phyloP scores from a whole-genome alignment of 2,113 vertebrate species.

The Pangasianodon gigas region DNA sequence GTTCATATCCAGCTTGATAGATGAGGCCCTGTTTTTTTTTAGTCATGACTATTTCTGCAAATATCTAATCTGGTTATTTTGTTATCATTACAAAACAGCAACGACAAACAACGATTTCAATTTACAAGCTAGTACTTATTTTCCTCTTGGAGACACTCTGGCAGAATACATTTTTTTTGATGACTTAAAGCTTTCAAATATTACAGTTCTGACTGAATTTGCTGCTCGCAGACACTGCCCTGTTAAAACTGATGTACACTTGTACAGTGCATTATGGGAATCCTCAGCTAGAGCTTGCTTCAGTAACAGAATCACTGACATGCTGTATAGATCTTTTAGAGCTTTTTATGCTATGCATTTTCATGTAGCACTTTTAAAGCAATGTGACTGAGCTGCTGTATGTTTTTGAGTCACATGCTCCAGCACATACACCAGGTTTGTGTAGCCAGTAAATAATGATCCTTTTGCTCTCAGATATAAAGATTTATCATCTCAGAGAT shows the following conservation, averaged over 20 bases:
- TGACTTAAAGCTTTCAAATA: neutral
- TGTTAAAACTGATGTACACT: neutral
- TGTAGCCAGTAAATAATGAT: neutral
- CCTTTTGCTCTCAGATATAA: constrained; percentile 3
- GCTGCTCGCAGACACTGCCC: neutral
- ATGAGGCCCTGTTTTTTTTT: too few species aligned
- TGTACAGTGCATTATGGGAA: neutral
- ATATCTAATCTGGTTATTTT: too few species aligned
- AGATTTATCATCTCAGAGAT: neutral
- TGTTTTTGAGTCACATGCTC: neutral
- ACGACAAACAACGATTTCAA: neutral
- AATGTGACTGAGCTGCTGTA: neutral
- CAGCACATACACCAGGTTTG: neutral
- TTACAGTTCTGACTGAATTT: neutral
- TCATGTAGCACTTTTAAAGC: neutral
- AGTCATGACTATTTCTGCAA: too few species aligned
- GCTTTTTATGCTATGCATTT: neutral
- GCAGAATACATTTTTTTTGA: neutral
- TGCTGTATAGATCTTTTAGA: neutral
- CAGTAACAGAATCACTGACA: neutral
- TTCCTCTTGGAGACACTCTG: neutral
- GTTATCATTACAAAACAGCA: too few species aligned
- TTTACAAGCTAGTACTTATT: neutral
- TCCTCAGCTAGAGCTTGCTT: neutral
- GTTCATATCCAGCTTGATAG: too few species aligned